A percentile compares a stretch with the other conserved stretches of the same genome.
Evolutionary conservation across 2,113 vertebrate genomes (phyloP).

Genomic region (Pardalotus punctatus): DNA sequence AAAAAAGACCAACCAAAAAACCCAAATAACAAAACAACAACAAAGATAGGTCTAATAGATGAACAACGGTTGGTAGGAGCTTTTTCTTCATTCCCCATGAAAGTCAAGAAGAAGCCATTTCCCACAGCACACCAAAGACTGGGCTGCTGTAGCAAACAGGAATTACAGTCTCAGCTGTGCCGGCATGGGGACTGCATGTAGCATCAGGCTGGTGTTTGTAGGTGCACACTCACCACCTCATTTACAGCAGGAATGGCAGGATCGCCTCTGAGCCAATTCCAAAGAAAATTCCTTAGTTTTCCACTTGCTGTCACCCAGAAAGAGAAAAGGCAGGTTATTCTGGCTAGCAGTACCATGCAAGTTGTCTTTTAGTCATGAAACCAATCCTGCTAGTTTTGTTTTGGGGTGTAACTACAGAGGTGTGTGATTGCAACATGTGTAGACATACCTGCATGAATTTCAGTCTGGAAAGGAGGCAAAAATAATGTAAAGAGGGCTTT

Average conservation of each 20-base stretch:
- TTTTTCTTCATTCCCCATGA: not conserved
- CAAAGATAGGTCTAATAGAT: not conserved
- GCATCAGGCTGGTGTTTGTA: not conserved
- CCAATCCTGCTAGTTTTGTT: not conserved
- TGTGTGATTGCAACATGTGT: not conserved
- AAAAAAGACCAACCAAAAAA: not conserved
- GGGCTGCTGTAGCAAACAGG: not conserved
- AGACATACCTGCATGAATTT: not conserved
- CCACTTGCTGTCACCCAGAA: not conserved
- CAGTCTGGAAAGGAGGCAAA: not conserved
- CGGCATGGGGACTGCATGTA: fast-evolving
- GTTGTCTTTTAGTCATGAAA: not conserved
- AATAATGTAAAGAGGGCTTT: not conserved
- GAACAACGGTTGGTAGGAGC: fast-evolving
- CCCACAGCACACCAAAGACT: not conserved
- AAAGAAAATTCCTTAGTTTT: not conserved
- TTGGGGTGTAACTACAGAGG: not conserved
- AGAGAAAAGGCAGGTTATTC: not conserved
- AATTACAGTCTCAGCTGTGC: fast-evolving
- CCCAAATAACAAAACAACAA: not conserved
- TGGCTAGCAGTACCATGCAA: not conserved
- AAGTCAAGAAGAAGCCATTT: not conserved
- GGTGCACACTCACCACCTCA: fast-evolving
- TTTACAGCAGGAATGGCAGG: not conserved
- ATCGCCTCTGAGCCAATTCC: not conserved